Percentiles rank a stretch among this genome's conserved stretches.
phyloP scores from a whole-genome alignment of 2,113 vertebrate genomes.

The Calyptomena viridis region DNA sequence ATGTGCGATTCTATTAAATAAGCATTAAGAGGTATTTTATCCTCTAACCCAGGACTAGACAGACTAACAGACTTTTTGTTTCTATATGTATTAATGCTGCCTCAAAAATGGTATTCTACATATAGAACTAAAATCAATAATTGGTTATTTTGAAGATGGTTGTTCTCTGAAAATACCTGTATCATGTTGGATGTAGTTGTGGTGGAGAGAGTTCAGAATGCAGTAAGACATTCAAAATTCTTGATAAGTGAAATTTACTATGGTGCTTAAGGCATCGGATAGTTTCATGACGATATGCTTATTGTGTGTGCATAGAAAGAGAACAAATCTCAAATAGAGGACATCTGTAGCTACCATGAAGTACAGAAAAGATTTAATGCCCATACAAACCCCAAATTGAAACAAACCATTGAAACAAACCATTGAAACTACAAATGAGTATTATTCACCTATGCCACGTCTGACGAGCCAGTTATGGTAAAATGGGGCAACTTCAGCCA shows the following conservation, averaged over 20 bases:
- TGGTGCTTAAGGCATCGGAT: background rate
- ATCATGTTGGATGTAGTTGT: fast-evolving
- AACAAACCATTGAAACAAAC: background rate
- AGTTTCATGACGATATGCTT: background rate
- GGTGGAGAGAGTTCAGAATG: background rate
- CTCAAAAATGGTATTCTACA: background rate
- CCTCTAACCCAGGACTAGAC: background rate
- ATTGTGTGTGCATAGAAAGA: background rate
- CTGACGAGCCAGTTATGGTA: background rate
- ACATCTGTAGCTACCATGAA: background rate
- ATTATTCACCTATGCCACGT: background rate
- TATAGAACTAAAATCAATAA: background rate
- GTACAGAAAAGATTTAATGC: background rate
- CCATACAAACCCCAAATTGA: background rate
- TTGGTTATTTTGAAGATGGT: background rate
- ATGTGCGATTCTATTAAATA: background rate
- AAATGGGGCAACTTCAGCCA: background rate
- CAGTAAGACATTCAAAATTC: background rate
- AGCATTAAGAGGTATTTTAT: background rate
- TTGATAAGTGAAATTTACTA: background rate
- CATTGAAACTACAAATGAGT: background rate
- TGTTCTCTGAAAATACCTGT: background rate
- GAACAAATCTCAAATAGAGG: background rate
- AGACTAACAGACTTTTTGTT: background rate
- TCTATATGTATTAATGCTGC: background rate